A percentile compares a stretch with the other conserved stretches of the same genome.
Evolutionary conservation across 2,888 invertebrate species (phyloP).

Genomic region (Perithous albicinctus): DNA sequence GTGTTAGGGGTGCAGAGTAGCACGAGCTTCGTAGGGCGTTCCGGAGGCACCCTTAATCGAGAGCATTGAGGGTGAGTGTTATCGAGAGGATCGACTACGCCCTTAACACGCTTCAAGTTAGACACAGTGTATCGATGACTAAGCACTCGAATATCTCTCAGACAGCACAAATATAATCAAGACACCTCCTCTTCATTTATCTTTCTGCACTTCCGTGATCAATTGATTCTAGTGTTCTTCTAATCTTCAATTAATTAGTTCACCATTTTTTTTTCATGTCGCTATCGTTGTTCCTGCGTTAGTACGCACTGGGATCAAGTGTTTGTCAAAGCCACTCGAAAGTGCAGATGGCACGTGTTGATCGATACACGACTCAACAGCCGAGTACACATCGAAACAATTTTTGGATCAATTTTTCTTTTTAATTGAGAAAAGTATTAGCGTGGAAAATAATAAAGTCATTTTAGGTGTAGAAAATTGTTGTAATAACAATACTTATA

Average conservation of each 20-base stretch:
- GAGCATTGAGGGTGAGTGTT: conserved; percentile 42
- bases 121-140: conserved; percentile 36
- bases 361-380: conserved; percentile 19
- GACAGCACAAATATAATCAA: conserved; percentile 20
- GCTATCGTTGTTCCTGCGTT: conserved; percentile 35
- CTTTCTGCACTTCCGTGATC: not conserved
- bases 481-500: no score
- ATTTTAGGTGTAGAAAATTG: no score
- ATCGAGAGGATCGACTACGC: conserved; percentile 51
- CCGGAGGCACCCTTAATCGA: conserved; percentile 42
- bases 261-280: conserved; percentile 17
- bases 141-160: conserved; percentile 10
- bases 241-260: conserved; percentile 24
- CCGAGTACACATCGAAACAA: conserved; percentile 15
- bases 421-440: not conserved
- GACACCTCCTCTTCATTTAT: not conserved
- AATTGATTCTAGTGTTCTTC: conserved; percentile 9
- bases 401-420: conserved; percentile 15
- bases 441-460: no score
- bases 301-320: conserved; percentile 8
- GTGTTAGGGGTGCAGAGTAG: conserved; percentile 27
- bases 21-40: conserved; percentile 47
- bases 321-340: not conserved
- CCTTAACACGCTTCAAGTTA: conserved; percentile 20
- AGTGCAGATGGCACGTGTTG: conserved; percentile 50